A percentile compares a stretch with the other conserved stretches of the same genome.
Conservation (phyloP, 1,140 invertebrate genomes). For the Meloidogyne hapla region DNA sequence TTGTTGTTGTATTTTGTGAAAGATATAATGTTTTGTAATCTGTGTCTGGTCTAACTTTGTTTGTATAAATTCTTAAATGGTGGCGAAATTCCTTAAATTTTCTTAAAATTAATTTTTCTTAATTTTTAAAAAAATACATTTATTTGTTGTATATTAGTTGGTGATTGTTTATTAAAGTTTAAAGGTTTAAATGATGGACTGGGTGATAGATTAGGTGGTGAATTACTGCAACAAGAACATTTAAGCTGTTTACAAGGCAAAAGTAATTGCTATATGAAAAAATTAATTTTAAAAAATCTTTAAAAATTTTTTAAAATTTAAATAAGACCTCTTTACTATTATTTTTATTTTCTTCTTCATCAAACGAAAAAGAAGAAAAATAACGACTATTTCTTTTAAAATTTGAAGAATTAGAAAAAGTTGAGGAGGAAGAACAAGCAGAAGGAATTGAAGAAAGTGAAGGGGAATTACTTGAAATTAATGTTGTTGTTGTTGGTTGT, state of each 20-base stretch:
- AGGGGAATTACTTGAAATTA: conserved; percentile 6
- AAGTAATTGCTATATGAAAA: neutral
- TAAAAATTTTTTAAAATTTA: too few relatives aligned
- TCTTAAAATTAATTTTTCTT: neutral
- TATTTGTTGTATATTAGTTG: neutral
- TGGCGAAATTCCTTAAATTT: neutral
- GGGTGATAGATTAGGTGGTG: too few relatives aligned
- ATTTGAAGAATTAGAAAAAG: conserved; percentile 1
- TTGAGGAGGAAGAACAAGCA: neutral
- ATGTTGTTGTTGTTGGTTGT: neutral
- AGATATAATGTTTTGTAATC: conserved; percentile 54
- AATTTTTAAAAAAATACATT: neutral
- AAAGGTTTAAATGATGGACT: neutral
- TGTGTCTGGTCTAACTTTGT: conserved; percentile 47
- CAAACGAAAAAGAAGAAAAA: conserved; percentile 1
- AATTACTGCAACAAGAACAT: neutral
- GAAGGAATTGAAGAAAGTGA: conserved; percentile 1
- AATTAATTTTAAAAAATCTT: too few relatives aligned
- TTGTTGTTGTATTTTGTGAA: conserved; percentile 30
- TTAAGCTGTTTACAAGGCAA: neutral
- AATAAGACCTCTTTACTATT: too few relatives aligned
- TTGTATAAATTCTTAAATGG: conserved; percentile 47
- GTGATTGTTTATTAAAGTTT: neutral
- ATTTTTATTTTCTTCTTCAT: neutral
- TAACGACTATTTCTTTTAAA: conserved; percentile 6